Base-by-base conservation (phyloP, 2,113 vertebrate species). In the Calonectris borealis region DNA sequence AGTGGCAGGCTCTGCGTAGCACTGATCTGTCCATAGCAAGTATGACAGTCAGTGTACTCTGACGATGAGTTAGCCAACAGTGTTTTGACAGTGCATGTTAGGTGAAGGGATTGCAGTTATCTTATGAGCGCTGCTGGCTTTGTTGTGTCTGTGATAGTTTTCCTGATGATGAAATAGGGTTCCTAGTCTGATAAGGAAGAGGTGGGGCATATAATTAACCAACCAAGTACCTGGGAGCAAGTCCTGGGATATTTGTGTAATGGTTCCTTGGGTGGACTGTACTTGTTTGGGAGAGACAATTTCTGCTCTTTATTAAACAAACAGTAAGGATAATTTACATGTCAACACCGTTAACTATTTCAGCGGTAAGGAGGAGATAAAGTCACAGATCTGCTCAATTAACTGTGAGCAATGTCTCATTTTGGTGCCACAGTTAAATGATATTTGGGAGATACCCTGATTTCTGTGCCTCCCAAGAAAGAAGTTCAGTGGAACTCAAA, bases 331-430 rank as follows among this genome's bases (percentile, higher is more conserved):
- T 83, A 88, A 95, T 96, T 95, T 83, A 95, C 87, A 83, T 80
- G 76, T 96, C 95, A 90, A 95, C 92, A 88, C 93, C 75, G 88
- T 94, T 96, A 95, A 95, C 90, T 90, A 38, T 81, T 90, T 80
- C 85, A 93, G 82, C 58, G 85, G 64, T 13, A 90, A 40, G 58
- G 62, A 93, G 42, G 58, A 90, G 60, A 80, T 79, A 61, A 85
- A 88, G 82, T 55, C 82, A 80, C 62, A 86, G 71, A 91, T 77
- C 51, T 90, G 58, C 38, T 88, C 71, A 62, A 70, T 88, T 86
- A 92, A 66, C 49, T 70, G 58, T 88, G 58, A 94, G 82, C 82
- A 92, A 75, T 34, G 76, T 94, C 90, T 95, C 81, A 46, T 65
- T 95, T 90, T 86, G 46, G 31, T 90, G 79, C 66, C 88, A 87